Conservation (phyloP, 2,888 invertebrate species). For the Cryptus viduatorius region DNA sequence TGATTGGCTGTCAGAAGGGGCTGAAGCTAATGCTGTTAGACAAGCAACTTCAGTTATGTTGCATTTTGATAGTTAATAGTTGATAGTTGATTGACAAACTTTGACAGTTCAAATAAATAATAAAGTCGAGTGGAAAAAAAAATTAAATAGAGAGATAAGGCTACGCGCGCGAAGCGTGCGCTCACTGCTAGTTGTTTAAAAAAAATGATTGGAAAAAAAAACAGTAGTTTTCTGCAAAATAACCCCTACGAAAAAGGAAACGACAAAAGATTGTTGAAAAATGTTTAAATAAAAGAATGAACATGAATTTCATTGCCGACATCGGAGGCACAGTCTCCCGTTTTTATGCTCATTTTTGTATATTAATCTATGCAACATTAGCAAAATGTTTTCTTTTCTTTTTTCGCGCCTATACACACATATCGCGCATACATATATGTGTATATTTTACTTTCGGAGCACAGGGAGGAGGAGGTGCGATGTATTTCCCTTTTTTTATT, state of each 20-base stretch:
- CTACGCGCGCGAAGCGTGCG: no score
- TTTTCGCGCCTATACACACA: background rate
- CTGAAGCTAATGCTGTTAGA: no score
- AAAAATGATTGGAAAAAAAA: background rate
- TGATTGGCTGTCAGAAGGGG: no score
- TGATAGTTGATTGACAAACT: no score
- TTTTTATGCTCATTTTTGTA: background rate
- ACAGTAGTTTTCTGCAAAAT: background rate
- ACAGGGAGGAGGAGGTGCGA: slow-evolving; percentile 16
- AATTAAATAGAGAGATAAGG: no score
- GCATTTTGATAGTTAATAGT: no score
- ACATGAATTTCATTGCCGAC: background rate
- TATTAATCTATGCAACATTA: background rate
- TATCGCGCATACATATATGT: background rate
- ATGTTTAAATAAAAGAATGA: background rate
- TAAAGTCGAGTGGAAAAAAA: no score
- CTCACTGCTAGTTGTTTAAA: no score
- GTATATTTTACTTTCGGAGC: slow-evolving; percentile 11
- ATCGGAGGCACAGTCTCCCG: background rate
- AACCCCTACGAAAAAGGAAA: background rate
- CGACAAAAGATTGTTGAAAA: background rate
- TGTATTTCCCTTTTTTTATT: slow-evolving; percentile 4
- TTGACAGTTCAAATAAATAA: no score
- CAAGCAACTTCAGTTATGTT: no score
- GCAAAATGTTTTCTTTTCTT: background rate